These are phyloP conservation scores for Drosophila sp. DNA, from an alignment of 1,140 invertebrate species.

Conservation along the genomic window DNA sequence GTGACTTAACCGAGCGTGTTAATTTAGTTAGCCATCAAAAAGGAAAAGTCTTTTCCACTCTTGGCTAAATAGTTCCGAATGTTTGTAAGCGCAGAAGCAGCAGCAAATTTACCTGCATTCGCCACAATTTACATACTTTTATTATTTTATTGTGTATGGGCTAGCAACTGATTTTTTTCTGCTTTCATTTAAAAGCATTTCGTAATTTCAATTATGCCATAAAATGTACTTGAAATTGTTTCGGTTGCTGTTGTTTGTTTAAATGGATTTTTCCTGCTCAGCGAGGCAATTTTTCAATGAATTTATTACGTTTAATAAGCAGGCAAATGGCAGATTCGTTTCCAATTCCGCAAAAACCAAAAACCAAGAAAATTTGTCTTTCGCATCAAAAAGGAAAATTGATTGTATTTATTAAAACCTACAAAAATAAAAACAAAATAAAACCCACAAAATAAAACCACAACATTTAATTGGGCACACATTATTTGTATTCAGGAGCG, in stretches of 20 bases:
- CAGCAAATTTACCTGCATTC: neutral
- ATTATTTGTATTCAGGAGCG: slow-evolving; percentile 30
- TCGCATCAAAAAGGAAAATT: slow-evolving; percentile 32
- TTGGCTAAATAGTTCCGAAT: neutral
- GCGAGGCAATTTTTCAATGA: slow-evolving; percentile 33
- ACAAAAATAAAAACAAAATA: slow-evolving; percentile 52
- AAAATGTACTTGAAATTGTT: slow-evolving; percentile 75
- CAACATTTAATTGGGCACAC: slow-evolving; percentile 63
- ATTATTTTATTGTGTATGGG: no score
- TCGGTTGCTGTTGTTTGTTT: slow-evolving; percentile 22
- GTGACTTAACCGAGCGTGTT: slow-evolving; percentile 68
- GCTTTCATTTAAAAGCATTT: slow-evolving; percentile 37
- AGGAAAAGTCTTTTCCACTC: slow-evolving; percentile 1
- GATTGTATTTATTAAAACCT: slow-evolving; percentile 4
- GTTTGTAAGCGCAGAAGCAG: slow-evolving; percentile 43
- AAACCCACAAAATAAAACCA: slow-evolving; percentile 4
- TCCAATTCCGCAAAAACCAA: slow-evolving; percentile 8
- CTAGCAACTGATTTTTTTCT: neutral
- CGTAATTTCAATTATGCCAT: slow-evolving; percentile 61
- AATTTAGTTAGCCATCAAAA: slow-evolving; percentile 53
- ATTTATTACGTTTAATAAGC: slow-evolving; percentile 40
- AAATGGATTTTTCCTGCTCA: slow-evolving; percentile 26
- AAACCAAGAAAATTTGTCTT: slow-evolving; percentile 57
- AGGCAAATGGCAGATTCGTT: neutral
- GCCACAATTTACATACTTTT: neutral